Evolutionary conservation across 2,113 vertebrate species (phyloP).

Genomic region (Anser brachyrhynchus): DNA sequence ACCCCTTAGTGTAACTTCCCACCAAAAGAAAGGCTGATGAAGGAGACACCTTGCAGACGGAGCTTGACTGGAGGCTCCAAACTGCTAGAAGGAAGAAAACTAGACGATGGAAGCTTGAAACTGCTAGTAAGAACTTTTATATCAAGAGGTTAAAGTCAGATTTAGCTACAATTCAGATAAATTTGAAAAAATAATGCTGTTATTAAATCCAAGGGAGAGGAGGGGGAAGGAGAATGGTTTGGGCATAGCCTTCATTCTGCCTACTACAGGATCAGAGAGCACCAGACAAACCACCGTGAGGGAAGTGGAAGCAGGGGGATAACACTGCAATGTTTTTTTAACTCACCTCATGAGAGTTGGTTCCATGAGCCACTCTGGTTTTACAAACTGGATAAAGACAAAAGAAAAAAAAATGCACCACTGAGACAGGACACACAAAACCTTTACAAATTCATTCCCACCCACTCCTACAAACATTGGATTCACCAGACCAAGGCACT

Average conservation of each 20-base stretch:
- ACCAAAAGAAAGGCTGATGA: not conserved
- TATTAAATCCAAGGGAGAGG: not conserved
- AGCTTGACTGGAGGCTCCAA: not conserved
- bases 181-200: not conserved
- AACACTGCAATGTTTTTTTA: not conserved
- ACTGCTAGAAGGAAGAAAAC: not conserved
- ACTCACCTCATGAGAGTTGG: slow-evolving; percentile 98
- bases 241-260: not conserved
- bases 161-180: not conserved
- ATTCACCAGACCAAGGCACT: not conserved
- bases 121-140: not conserved
- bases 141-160: not conserved
- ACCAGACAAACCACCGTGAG: not conserved
- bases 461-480: not conserved
- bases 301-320: not conserved
- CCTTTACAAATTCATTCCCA: not conserved
- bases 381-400: slow-evolving; percentile 89
- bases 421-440: not conserved
- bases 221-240: not conserved
- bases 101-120: not conserved
- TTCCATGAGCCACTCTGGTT: slow-evolving; percentile 98
- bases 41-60: not conserved
- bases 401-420: slow-evolving; percentile 26
- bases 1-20: not conserved
- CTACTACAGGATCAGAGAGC: not conserved